Conservation (phyloP, 92 coral and sea anemone species). For the Phymanthus crucifer region DNA sequence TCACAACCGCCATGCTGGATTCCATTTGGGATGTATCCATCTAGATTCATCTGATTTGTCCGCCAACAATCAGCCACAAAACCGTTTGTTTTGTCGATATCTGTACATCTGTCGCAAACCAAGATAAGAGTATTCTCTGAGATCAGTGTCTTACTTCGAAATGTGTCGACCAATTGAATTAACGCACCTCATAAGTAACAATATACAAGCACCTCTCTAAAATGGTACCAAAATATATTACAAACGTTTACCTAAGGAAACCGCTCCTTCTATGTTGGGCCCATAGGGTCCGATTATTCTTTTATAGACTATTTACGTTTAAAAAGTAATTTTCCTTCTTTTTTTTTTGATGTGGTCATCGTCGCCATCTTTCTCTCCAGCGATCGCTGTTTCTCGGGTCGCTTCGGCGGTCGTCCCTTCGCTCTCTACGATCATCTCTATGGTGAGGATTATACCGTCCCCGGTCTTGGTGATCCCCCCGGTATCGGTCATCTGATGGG, state of each 20-base stretch:
- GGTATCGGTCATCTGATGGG: conserved; percentile 32
- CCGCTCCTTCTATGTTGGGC: neutral
- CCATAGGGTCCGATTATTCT: neutral
- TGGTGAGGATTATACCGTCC: conserved; percentile 51
- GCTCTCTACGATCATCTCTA: conserved; percentile 49
- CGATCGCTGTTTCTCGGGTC: conserved; percentile 50
- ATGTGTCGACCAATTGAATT: neutral
- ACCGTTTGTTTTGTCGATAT: neutral
- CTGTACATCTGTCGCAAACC: neutral
- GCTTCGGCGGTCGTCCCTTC: conserved; percentile 38
- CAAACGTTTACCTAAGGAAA: conserved; percentile 12
- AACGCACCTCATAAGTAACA: neutral
- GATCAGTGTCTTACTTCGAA: conserved; percentile 4
- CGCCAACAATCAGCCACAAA: too few relatives aligned
- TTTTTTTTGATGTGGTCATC: conserved; percentile 1
- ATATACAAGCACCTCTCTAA: neutral
- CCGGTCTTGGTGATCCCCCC: conserved; percentile 40
- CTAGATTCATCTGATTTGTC: too few relatives aligned
- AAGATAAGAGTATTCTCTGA: neutral
- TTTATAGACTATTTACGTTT: conserved; percentile 5
- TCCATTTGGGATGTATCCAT: too few relatives aligned
- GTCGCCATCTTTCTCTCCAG: conserved; percentile 60
- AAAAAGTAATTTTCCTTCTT: neutral
- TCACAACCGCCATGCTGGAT: conserved; percentile 4
- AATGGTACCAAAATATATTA: neutral